Conservation (phyloP, 2,797 vertebrate genomes). For the Eulemur coronatus region DNA sequence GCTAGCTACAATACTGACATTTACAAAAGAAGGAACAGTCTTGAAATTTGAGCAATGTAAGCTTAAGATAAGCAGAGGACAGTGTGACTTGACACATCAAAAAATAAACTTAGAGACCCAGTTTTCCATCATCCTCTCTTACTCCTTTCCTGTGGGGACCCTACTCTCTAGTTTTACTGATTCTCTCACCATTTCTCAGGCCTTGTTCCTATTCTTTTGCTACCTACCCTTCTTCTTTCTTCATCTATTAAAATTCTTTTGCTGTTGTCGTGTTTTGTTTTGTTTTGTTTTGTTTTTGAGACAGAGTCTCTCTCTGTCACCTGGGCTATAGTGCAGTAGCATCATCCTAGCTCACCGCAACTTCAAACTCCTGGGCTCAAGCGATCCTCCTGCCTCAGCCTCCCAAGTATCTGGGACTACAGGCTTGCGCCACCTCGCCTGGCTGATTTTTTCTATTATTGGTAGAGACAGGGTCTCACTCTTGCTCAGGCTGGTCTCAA, state of each 20-base stretch:
- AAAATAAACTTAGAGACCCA: not conserved
- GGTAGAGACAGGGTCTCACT: no score
- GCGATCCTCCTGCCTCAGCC: no score
- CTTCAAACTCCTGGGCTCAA: no score
- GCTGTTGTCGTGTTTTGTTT: no score
- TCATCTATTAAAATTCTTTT: conserved; percentile 3
- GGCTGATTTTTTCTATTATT: no score
- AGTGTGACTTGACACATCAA: not conserved
- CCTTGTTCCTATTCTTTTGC: not conserved
- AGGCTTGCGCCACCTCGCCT: no score
- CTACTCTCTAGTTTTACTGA: not conserved
- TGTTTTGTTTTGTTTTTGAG: no score
- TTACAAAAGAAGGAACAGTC: conserved; percentile 20
- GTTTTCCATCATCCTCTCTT: not conserved
- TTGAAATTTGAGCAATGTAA: conserved; percentile 13
- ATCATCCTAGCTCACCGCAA: no score
- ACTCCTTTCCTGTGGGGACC: not conserved
- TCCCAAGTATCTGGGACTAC: no score
- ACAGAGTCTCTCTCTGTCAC: no score
- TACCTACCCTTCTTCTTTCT: not conserved
- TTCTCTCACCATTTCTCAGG: not conserved
- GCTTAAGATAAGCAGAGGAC: conserved; percentile 20
- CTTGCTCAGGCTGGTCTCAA: no score
- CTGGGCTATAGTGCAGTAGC: no score
- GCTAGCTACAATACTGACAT: conserved; percentile 24